Conservation (phyloP, 2,888 invertebrate species). For the Lysandra coridon region DNA sequence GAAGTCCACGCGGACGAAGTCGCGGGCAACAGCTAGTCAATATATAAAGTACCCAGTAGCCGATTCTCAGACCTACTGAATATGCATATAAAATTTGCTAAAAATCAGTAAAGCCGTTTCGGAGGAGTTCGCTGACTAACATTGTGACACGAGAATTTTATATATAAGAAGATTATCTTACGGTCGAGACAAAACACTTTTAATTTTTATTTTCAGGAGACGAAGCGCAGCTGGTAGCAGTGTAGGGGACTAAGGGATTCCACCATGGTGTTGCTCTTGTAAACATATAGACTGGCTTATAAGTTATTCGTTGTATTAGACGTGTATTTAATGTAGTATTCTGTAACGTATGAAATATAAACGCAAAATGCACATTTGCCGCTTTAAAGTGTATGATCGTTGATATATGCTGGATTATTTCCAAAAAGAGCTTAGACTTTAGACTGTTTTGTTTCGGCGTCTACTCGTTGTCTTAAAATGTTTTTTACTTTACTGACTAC, state of each 20-base stretch:
- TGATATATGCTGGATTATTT: background rate
- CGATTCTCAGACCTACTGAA: too few species aligned
- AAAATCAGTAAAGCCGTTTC: too few species aligned
- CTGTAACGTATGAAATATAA: background rate
- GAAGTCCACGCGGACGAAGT: too few species aligned
- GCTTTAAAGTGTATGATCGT: background rate
- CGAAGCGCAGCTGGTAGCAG: conserved; percentile 54
- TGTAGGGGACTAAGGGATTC: conserved; percentile 46
- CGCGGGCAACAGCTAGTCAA: too few species aligned
- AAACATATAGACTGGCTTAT: conserved; percentile 6
- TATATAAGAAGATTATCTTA: background rate
- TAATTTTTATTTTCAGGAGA: conserved; percentile 50
- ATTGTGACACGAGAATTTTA: too few species aligned
- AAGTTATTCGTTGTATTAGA: conserved; percentile 9
- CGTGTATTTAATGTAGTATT: background rate
- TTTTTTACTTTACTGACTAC: background rate
- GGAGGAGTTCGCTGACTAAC: too few species aligned
- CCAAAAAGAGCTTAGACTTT: conserved; percentile 14
- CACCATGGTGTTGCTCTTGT: background rate
- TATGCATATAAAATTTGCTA: too few species aligned
- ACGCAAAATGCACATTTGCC: background rate
- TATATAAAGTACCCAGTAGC: too few species aligned
- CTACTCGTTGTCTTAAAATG: background rate
- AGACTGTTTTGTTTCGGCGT: background rate
- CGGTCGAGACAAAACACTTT: background rate